phyloP scores from a whole-genome alignment of 2,888 invertebrate genomes.

The Epicampocera succincta region DNA sequence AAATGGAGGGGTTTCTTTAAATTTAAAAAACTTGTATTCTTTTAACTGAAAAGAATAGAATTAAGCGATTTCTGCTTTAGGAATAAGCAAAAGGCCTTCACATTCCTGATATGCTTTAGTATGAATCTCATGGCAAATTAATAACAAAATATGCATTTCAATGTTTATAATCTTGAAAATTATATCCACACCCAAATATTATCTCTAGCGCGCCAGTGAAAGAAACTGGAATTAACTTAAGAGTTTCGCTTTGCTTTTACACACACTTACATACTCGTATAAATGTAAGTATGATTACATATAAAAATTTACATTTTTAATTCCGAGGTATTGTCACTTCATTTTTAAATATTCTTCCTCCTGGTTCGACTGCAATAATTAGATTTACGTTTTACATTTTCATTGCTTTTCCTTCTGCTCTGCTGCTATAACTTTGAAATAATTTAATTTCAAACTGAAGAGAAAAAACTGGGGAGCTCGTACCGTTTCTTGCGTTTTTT shows the following conservation, averaged over 20 bases:
- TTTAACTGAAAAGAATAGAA: no score
- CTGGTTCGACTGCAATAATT: constrained; percentile 41
- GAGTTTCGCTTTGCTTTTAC: neutral
- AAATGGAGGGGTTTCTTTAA: no score
- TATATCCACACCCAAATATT: constrained; percentile 52
- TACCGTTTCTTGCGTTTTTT: neutral
- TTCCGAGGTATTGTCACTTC: constrained; percentile 45
- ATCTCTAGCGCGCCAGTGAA: constrained; percentile 58
- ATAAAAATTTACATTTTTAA: constrained; percentile 47
- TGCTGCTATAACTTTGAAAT: constrained; percentile 30
- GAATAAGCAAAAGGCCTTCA: neutral
- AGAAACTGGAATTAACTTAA: constrained; percentile 43
- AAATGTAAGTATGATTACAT: neutral
- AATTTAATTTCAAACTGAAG: constrained; percentile 33
- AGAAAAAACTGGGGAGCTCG: constrained; percentile 11
- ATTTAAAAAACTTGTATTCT: no score
- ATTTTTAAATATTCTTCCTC: constrained; percentile 17
- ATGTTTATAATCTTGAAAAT: constrained; percentile 43
- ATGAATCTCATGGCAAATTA: neutral
- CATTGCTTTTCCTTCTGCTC: neutral
- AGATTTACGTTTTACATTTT: constrained; percentile 19
- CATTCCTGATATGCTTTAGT: neutral
- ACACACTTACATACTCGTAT: no score
- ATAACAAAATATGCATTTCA: neutral
- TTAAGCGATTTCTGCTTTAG: neutral